phyloP scores from a whole-genome alignment of 2,797 vertebrate genomes.

The Girardinus metallicus region DNA sequence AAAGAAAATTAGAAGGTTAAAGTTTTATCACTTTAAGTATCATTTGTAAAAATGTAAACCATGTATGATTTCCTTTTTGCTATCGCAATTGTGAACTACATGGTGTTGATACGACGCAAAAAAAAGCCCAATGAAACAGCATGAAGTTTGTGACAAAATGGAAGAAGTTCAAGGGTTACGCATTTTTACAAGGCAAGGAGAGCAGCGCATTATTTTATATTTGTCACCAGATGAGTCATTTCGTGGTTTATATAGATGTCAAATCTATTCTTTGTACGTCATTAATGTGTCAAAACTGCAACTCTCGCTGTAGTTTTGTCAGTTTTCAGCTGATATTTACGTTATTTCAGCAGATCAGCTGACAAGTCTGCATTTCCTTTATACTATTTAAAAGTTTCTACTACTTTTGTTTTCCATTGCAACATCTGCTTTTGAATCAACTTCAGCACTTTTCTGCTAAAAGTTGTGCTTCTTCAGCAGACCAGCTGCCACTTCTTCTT shows the following conservation, averaged over 20 bases:
- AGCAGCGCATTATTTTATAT: not conserved
- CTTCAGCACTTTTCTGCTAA: too few species aligned
- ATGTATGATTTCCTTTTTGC: not conserved
- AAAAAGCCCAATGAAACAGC: not conserved
- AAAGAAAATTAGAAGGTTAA: not conserved
- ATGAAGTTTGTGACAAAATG: not conserved
- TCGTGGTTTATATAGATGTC: not conserved
- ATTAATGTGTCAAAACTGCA: not conserved
- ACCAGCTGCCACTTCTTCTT: not conserved
- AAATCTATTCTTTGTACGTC: not conserved
- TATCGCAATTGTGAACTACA: not conserved
- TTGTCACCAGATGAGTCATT: not conserved
- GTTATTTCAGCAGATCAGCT: too few species aligned
- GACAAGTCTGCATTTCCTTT: too few species aligned
- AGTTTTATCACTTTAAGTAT: not conserved
- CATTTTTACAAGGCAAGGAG: not conserved
- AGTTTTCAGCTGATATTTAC: too few species aligned
- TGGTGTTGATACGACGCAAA: not conserved
- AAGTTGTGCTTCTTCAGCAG: too few species aligned
- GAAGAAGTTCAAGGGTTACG: not conserved
- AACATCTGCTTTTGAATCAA: too few species aligned
- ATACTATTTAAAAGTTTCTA: too few species aligned
- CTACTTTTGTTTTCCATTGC: too few species aligned
- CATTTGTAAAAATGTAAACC: not conserved
- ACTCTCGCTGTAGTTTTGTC: too few species aligned